phyloP scores from a whole-genome alignment of 2,888 invertebrate genomes.

The Microctonus hyperodae region DNA sequence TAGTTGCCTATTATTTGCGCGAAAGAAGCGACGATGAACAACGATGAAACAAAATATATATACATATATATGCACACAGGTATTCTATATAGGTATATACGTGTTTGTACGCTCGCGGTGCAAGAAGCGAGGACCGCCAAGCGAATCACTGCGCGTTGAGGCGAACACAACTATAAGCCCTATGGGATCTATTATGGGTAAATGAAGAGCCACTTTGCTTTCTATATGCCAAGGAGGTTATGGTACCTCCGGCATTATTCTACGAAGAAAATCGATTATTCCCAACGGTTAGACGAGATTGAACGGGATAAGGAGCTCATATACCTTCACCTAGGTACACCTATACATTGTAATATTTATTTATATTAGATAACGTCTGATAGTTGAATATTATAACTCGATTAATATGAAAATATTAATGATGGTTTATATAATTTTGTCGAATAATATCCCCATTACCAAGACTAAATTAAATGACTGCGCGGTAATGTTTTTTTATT shows the following conservation, averaged over 20 bases:
- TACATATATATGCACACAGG: background rate
- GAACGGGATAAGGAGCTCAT: background rate
- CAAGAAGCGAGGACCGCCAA: background rate
- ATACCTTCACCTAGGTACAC: too few relatives aligned
- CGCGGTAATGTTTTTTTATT: too few relatives aligned
- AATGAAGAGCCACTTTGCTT: slow-evolving; percentile 41
- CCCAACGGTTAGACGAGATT: slow-evolving; percentile 9
- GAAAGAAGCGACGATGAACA: slow-evolving; percentile 32
- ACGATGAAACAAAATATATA: background rate
- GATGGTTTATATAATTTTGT: too few relatives aligned
- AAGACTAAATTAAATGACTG: too few relatives aligned
- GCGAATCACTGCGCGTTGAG: background rate
- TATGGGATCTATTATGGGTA: slow-evolving; percentile 41
- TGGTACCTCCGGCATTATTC: slow-evolving; percentile 31
- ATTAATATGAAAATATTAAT: background rate
- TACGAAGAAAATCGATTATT: slow-evolving; percentile 38
- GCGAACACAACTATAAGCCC: slow-evolving; percentile 34
- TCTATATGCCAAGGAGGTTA: slow-evolving; percentile 30
- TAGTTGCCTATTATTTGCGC: slow-evolving; percentile 52
- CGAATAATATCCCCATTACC: too few relatives aligned
- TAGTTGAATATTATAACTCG: background rate
- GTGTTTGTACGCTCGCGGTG: slow-evolving; percentile 16
- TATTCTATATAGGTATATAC: background rate
- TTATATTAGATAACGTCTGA: background rate
- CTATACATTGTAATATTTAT: too few relatives aligned